Evolutionary conservation across 1,140 invertebrate species (phyloP).

Genomic region (Anastatus disparis): DNA sequence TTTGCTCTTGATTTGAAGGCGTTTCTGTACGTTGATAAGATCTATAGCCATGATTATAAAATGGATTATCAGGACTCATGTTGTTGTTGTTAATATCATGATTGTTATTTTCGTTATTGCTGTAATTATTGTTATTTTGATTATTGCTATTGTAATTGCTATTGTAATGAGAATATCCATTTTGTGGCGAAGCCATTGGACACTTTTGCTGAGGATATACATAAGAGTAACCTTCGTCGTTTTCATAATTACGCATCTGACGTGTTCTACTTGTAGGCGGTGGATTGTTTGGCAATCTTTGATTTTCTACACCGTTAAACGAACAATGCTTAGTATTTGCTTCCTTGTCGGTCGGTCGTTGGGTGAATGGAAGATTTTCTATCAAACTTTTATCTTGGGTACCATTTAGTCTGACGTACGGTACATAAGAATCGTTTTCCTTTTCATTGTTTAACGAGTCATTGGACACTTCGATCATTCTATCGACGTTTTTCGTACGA

Average conservation of each 20-base stretch:
- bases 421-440: too few relatives aligned
- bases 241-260: too few relatives aligned
- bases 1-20: background rate
- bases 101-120: background rate
- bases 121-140: background rate
- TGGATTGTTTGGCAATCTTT: slow-evolving; percentile 50
- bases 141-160: background rate
- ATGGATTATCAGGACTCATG: too few relatives aligned
- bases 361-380: background rate
- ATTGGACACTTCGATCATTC: too few relatives aligned
- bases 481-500: slow-evolving; percentile 36
- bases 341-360: background rate
- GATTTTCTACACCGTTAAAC: slow-evolving; percentile 54
- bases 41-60: too few relatives aligned
- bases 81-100: too few relatives aligned
- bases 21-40: too few relatives aligned
- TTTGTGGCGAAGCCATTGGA: background rate
- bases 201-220: background rate
- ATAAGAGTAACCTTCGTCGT: background rate
- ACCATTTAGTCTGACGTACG: slow-evolving; percentile 49
- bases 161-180: background rate
- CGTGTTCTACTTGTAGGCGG: too few relatives aligned
- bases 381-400: slow-evolving; percentile 43
- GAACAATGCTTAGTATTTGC: slow-evolving; percentile 15
- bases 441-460: slow-evolving; percentile 40